These are phyloP conservation scores for Disparrhopalites patrizii DNA, from an alignment of 2,888 invertebrate species.

Conservation along the genomic window DNA sequence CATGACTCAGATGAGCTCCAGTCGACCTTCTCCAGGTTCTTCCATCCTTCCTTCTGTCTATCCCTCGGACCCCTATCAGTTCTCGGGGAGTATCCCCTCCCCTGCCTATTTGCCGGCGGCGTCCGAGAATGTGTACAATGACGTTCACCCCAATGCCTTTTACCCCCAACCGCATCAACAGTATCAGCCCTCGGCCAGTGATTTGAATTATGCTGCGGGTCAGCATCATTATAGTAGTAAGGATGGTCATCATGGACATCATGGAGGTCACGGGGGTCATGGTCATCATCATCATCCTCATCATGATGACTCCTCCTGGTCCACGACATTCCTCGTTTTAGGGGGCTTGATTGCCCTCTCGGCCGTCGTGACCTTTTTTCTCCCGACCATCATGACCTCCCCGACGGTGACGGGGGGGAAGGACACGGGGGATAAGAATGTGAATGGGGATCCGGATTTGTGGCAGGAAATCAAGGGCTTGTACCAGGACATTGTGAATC, in stretches of 20 bases:
- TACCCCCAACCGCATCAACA: not conserved
- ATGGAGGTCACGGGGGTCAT: not conserved
- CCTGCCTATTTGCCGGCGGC: constrained; percentile 1
- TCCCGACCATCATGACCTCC: constrained; percentile 36
- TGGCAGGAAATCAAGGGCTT: constrained; percentile 47
- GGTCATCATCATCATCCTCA: constrained; percentile 11
- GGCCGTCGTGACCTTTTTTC: constrained; percentile 40
- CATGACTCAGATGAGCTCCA: not conserved
- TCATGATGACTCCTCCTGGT: constrained; percentile 33
- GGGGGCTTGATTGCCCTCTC: constrained; percentile 45
- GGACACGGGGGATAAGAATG: constrained; percentile 34
- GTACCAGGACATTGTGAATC: constrained; percentile 42
- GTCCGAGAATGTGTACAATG: constrained; percentile 23
- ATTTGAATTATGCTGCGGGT: not conserved
- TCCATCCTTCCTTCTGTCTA: not conserved
- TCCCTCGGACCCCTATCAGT: not conserved
- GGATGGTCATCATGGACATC: not conserved
- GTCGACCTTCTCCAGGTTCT: not conserved
- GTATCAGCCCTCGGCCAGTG: not conserved
- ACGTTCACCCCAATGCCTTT: constrained; percentile 1
- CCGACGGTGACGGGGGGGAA: constrained; percentile 31
- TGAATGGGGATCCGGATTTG: constrained; percentile 32
- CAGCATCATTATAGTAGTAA: constrained; percentile 4
- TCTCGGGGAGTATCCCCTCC: not conserved
- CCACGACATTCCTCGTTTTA: constrained; percentile 42